Evolutionary conservation across 2,888 invertebrate species (phyloP).

Genomic region (Anthophora plumipes): DNA sequence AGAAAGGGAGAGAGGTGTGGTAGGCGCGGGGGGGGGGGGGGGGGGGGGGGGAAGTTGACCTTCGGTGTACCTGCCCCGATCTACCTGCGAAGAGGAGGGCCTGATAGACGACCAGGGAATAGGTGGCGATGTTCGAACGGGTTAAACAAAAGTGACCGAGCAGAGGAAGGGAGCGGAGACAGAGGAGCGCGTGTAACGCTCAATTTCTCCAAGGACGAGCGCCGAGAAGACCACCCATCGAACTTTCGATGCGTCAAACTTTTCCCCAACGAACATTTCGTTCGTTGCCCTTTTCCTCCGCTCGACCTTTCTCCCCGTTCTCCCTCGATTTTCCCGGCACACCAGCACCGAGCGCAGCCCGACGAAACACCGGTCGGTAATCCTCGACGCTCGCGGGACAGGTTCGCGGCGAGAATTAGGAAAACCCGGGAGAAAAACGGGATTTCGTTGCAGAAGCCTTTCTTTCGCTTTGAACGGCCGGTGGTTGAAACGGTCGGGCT

Average conservation of each 20-base stretch:
- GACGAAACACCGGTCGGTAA: no score
- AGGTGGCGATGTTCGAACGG: background rate
- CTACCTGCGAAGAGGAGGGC: slow-evolving; percentile 16
- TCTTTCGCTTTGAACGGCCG: no score
- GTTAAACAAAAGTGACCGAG: background rate
- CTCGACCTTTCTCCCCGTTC: no score
- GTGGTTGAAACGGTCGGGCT: no score
- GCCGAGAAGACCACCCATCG: background rate
- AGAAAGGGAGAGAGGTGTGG: slow-evolving; percentile 20
- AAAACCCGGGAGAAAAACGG: no score
- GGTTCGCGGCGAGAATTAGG: no score
- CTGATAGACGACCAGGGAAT: background rate
- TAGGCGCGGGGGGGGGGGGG: background rate
- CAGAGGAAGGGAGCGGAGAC: background rate
- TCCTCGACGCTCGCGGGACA: no score
- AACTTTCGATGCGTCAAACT: no score
- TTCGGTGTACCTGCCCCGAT: slow-evolving; percentile 41
- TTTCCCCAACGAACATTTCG: background rate
- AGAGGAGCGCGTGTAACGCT: background rate
- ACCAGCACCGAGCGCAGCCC: no score
- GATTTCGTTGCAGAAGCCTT: no score
- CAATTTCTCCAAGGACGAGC: background rate
- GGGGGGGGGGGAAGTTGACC: slow-evolving; percentile 27
- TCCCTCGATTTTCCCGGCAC: no score
- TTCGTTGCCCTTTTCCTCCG: slow-evolving; percentile 7